Conservation (phyloP, 2,113 vertebrate genomes). For the Otus sunia region DNA sequence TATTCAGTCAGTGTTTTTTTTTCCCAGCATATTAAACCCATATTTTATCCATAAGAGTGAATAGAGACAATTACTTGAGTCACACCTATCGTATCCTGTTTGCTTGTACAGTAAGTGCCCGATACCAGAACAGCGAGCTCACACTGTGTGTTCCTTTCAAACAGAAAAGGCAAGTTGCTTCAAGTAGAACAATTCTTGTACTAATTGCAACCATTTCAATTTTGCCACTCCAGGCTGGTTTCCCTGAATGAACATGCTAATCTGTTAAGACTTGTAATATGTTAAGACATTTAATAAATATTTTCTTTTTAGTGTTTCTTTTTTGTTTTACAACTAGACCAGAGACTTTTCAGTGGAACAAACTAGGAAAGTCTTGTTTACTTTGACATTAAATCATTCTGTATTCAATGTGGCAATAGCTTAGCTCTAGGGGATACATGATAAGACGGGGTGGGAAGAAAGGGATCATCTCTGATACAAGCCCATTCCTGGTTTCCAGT, state of each 20-base stretch:
- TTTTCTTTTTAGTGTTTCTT: background rate
- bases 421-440: slow-evolving; percentile 2
- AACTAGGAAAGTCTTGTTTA: slow-evolving; percentile 6
- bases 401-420: background rate
- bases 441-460: background rate
- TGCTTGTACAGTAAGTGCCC: slow-evolving; percentile 29
- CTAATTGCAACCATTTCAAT: slow-evolving; percentile 40
- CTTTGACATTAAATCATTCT: slow-evolving; percentile 1
- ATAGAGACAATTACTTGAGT: slow-evolving; percentile 40
- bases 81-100: slow-evolving; percentile 60
- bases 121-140: background rate
- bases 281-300: slow-evolving; percentile 10
- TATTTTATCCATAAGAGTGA: slow-evolving; percentile 20
- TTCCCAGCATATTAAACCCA: background rate
- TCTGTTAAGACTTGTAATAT: slow-evolving; percentile 39
- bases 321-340: slow-evolving; percentile 34
- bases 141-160: slow-evolving; percentile 46
- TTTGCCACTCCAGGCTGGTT: background rate
- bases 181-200: slow-evolving; percentile 51
- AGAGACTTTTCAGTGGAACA: background rate
- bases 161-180: slow-evolving; percentile 60
- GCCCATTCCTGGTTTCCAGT: background rate
- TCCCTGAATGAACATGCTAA: background rate
- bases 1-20: background rate
- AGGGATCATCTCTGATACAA: background rate